Evolutionary conservation across 2,797 vertebrate genomes (phyloP), one percentile per base, ranked within the genome.

Genomic region (Gouania willdenowi): DNA sequence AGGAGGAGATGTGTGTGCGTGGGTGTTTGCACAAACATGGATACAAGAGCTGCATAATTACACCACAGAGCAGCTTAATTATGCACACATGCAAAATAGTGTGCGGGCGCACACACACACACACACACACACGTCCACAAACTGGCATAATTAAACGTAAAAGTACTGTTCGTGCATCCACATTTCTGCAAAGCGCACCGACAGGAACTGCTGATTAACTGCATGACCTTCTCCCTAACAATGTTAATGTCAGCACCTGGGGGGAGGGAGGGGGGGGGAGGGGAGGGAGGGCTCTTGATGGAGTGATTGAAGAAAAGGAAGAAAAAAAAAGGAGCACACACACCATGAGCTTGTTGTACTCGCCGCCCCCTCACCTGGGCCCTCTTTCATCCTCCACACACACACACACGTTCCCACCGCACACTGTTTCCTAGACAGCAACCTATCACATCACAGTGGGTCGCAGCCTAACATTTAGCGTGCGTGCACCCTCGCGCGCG

Each of bases 231-330:
- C 77, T 71, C 77, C 41, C 29, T 34, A 68, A 77, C 74, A 81
- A 75, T 73, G 69, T 73, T 81, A 77, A 81, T 84, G 80, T 77
- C 81, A 84, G 73, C 75, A 70, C 75, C 78, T 71, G 43, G 60
- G 70, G 78, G 71, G 54, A 50, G 37, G 26, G 9, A 21, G n/a
- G 14, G 4, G 1, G 3, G 21, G 10, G 2, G 4, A 5, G 9
- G 17, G 5, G 16, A 26, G 5, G 21, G 6, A 12, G 3, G 29
- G 25, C 43, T 0, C 6, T 9, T 40, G 49, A 73, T 34, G 56
- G 63, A 67, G 45, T 41, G 65, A 76, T 32, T 50, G 53, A 7
- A n/a, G 31, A 29, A 26, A 33, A 27, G 31, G 18, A 16, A n/a
- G 34, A 32, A 36, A 6, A 31, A 53, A 39, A 59, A 8, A 12